phyloP scores from a whole-genome alignment of 2,888 invertebrate species.

The Ophion ventricosus region DNA sequence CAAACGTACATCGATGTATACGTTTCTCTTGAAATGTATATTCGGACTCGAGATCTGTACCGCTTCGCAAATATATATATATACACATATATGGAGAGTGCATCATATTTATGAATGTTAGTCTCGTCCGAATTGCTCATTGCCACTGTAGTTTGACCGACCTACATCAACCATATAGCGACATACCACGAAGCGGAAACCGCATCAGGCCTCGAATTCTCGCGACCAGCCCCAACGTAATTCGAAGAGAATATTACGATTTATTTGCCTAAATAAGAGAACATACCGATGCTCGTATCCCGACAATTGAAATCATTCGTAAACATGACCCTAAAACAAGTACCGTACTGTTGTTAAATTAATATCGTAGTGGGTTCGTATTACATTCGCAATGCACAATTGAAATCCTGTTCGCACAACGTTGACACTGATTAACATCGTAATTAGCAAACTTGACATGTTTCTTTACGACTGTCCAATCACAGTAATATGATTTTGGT shows the following conservation, averaged over 20 bases:
- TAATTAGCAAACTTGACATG: neutral
- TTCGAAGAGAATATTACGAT: conserved; percentile 54
- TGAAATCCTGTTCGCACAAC: neutral
- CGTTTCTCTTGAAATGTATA: no score
- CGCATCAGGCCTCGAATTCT: conserved; percentile 42
- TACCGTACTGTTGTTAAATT: conserved; percentile 16
- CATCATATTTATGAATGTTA: neutral
- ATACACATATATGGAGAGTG: neutral
- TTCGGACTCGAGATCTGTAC: no score
- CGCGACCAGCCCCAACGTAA: conserved; percentile 41
- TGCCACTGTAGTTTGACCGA: conserved; percentile 19
- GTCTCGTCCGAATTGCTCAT: conserved; percentile 28
- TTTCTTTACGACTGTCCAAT: neutral
- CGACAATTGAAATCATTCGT: conserved; percentile 20
- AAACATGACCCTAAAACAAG: conserved; percentile 14
- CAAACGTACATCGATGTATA: no score
- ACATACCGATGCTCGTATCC: neutral
- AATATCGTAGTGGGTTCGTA: conserved; percentile 7
- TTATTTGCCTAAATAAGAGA: conserved; percentile 46
- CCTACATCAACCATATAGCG: conserved; percentile 17
- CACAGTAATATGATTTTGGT: neutral
- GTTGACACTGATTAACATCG: neutral
- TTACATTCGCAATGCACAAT: conserved; percentile 12
- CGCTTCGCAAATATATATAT: no score
- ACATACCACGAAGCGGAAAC: conserved; percentile 51